A percentile compares a stretch with the other conserved stretches of the same genome.
phyloP scores from a whole-genome alignment of 1,140 invertebrate species.

The Globodera ellingtonae region DNA sequence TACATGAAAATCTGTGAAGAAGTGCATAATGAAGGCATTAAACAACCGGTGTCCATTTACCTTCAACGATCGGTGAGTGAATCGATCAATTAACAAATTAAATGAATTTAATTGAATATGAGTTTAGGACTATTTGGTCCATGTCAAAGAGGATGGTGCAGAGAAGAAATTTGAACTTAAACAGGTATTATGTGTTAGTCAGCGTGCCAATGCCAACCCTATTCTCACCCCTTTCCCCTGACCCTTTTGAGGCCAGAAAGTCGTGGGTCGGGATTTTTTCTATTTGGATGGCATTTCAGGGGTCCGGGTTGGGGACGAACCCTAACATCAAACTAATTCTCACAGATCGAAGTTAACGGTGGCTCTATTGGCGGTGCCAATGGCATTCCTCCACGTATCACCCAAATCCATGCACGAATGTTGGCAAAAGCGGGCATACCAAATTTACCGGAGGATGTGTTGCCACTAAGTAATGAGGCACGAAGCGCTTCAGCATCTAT shows the following conservation, averaged over 20 bases:
- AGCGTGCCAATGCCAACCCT: too few relatives aligned
- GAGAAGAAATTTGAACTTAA: conserved; percentile 46
- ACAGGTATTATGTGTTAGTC: conserved; percentile 40
- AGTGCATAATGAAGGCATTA: conserved; percentile 47
- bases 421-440: conserved; percentile 35
- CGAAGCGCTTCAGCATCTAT: conserved; percentile 46
- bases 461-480: conserved; percentile 53
- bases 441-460: conserved; percentile 20
- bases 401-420: conserved; percentile 68
- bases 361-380: conserved; percentile 87
- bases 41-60: conserved; percentile 48
- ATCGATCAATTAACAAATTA: not conserved
- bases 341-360: conserved; percentile 89
- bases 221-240: too few relatives aligned
- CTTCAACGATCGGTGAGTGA: conserved; percentile 60
- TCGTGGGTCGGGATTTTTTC: too few relatives aligned
- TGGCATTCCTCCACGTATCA: conserved; percentile 76
- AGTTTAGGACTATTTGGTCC: conserved; percentile 56
- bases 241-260: too few relatives aligned
- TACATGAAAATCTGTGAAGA: conserved; percentile 55
- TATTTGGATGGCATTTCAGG: too few relatives aligned
- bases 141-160: not conserved
- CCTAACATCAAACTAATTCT: not conserved
- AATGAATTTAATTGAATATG: too few relatives aligned
- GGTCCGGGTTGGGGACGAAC: too few relatives aligned